phyloP scores from a whole-genome alignment of 2,113 vertebrate species.

The Trematomus loennbergii region DNA sequence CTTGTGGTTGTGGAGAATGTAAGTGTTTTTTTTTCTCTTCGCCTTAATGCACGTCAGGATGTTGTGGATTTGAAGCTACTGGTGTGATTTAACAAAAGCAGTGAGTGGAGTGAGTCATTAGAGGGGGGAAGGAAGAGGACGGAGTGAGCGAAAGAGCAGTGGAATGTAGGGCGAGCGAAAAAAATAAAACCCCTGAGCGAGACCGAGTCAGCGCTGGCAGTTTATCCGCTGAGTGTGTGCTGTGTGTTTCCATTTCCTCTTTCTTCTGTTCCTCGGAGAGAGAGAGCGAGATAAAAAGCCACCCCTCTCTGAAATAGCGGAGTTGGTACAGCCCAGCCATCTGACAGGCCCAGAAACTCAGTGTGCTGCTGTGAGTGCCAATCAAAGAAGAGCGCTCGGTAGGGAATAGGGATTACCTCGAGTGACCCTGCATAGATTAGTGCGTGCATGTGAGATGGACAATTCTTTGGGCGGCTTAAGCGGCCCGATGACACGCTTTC shows the following conservation, averaged over 20 bases:
- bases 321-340: conserved; percentile 80
- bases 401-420: conserved; percentile 87
- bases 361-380: conserved; percentile 83
- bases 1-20: conserved; percentile 6
- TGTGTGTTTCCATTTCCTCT: conserved; percentile 28
- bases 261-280: conserved; percentile 21
- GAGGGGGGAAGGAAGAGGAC: conserved; percentile 53
- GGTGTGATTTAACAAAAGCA: conserved; percentile 60
- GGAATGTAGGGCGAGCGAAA: conserved; percentile 63
- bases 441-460: conserved; percentile 87
- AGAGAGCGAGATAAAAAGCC: conserved; percentile 23
- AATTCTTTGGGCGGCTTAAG: conserved; percentile 88
- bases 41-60: conserved; percentile 40
- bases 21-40: neutral
- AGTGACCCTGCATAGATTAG: conserved; percentile 88
- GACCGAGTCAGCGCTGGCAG: conserved; percentile 58
- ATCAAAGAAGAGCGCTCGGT: conserved; percentile 81
- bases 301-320: conserved; percentile 66
- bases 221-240: conserved; percentile 53
- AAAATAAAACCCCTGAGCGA: conserved; percentile 39
- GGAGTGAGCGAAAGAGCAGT: conserved; percentile 38
- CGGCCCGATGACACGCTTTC: conserved; percentile 89
- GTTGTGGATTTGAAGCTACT: conserved; percentile 52
- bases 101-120: conserved; percentile 62
- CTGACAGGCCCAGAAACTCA: conserved; percentile 86